Evolutionary conservation across 2,888 invertebrate species (phyloP).

Genomic region (Dastarcus helophoroides): DNA sequence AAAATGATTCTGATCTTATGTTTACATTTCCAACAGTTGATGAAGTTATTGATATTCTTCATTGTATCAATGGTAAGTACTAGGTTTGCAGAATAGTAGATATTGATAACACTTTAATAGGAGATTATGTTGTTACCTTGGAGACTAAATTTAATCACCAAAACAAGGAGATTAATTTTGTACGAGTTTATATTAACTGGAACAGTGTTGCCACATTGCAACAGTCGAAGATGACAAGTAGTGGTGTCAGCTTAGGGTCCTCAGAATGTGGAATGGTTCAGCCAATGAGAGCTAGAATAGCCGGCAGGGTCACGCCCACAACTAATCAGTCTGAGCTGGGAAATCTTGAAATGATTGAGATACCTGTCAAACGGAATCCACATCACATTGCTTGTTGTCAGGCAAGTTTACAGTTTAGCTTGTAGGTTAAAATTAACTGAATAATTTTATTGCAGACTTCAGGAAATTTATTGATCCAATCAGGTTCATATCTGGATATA

Average conservation of each 20-base stretch:
- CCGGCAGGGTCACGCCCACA: conserved; percentile 63
- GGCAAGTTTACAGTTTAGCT: conserved; percentile 23
- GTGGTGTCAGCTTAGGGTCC: conserved; percentile 32
- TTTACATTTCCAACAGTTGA: conserved; percentile 64
- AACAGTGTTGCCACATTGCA: conserved; percentile 42
- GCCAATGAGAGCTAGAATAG: conserved; percentile 57
- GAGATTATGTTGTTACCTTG: conserved; percentile 54
- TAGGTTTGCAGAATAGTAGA: conserved; percentile 2
- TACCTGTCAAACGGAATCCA: conserved; percentile 51
- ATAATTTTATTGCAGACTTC: conserved; percentile 22
- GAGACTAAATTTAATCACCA: conserved; percentile 46
- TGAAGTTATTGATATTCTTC: conserved; percentile 52
- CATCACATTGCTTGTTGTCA: conserved; percentile 53
- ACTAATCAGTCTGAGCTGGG: conserved; percentile 48
- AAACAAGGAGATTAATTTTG: conserved; percentile 41
- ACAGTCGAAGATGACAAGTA: conserved; percentile 37
- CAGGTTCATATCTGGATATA: conserved; percentile 35
- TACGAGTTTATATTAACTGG: conserved; percentile 68
- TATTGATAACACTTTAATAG: conserved; percentile 27
- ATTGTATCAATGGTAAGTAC: conserved; percentile 50
- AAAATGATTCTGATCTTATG: conserved; percentile 35
- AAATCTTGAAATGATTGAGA: conserved; percentile 60
- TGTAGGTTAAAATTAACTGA: not conserved
- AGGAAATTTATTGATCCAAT: conserved; percentile 36
- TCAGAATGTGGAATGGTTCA: conserved; percentile 39